These are phyloP conservation scores for Andrena bucephala DNA, from an alignment of 2,888 invertebrate genomes.

Conservation along the genomic window DNA sequence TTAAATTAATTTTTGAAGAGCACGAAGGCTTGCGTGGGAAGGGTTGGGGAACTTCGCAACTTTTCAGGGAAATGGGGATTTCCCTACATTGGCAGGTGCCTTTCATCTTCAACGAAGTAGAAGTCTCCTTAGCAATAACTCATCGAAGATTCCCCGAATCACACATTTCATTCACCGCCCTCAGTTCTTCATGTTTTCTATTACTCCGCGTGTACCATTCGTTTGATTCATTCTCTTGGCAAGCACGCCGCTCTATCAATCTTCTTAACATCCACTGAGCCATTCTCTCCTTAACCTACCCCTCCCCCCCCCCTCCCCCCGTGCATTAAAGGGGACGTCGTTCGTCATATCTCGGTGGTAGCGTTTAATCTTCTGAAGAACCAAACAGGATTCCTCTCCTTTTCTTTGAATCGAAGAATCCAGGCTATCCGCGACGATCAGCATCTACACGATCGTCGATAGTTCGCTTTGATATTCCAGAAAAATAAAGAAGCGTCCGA, in stretches of 20 bases:
- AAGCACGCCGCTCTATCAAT: conserved; percentile 38
- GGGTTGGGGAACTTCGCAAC: too few relatives aligned
- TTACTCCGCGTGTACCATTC: conserved; percentile 25
- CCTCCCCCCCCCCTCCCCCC: conserved; percentile 2
- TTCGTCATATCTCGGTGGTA: too few relatives aligned
- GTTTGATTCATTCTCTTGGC: conserved; percentile 50
- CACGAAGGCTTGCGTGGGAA: too few relatives aligned
- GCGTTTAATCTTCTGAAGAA: too few relatives aligned
- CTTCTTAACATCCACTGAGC: conserved; percentile 22
- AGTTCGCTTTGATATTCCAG: background rate
- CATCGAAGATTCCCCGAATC: background rate
- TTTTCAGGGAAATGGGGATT: too few relatives aligned
- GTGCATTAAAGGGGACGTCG: background rate
- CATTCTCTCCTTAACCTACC: conserved; percentile 8
- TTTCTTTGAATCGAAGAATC: background rate
- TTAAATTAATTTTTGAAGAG: background rate
- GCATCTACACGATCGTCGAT: background rate
- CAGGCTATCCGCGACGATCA: background rate
- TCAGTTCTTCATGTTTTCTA: conserved; percentile 39
- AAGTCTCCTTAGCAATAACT: background rate
- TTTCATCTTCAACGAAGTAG: background rate
- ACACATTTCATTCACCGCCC: conserved; percentile 12
- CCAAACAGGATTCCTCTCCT: background rate
- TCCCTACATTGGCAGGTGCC: background rate
- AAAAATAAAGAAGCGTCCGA: background rate